Conservation (phyloP, 2,888 invertebrate species). For the Caenorhabditis uteleia region DNA sequence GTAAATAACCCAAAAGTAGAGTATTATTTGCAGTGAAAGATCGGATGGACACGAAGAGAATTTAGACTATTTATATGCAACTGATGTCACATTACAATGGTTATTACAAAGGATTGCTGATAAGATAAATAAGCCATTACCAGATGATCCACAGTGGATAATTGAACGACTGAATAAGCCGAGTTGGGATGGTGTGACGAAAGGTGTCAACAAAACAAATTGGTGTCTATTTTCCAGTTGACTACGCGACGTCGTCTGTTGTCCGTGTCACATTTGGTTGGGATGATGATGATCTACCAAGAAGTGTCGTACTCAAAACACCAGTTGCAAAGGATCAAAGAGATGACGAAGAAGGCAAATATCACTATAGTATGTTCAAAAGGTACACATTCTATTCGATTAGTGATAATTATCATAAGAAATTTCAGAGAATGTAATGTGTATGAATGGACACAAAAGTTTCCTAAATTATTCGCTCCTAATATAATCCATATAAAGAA, state of each 20-base stretch:
- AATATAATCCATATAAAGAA: conserved; percentile 60
- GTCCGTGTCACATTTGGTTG: conserved; percentile 64
- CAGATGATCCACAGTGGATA: conserved; percentile 64
- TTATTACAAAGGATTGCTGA: conserved; percentile 56
- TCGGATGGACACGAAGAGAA: conserved; percentile 39
- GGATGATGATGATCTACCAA: conserved; percentile 58
- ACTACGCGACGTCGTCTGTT: conserved; percentile 59
- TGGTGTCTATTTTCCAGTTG: conserved; percentile 22
- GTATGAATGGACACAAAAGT: conserved; percentile 64
- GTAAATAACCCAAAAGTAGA: neutral
- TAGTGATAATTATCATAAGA: neutral
- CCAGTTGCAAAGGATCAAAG: conserved; percentile 50
- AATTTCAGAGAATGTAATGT: conserved; percentile 60
- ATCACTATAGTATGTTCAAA: conserved; percentile 58
- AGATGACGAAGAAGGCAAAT: conserved; percentile 55
- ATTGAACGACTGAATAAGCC: conserved; percentile 58
- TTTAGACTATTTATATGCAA: conserved; percentile 50
- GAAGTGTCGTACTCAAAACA: conserved; percentile 60
- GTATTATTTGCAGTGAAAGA: conserved; percentile 41
- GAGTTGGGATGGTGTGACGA: conserved; percentile 41
- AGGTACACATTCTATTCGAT: conserved; percentile 20
- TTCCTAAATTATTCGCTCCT: conserved; percentile 54
- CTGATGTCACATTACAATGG: conserved; percentile 63
- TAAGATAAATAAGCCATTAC: conserved; percentile 43
- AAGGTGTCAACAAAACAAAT: conserved; percentile 3